Percentiles rank a stretch among this genome's conserved stretches.
These are phyloP conservation scores for Malaclemys terrapin DNA, from an alignment of 2,113 vertebrate species.

Conservation along the genomic window DNA sequence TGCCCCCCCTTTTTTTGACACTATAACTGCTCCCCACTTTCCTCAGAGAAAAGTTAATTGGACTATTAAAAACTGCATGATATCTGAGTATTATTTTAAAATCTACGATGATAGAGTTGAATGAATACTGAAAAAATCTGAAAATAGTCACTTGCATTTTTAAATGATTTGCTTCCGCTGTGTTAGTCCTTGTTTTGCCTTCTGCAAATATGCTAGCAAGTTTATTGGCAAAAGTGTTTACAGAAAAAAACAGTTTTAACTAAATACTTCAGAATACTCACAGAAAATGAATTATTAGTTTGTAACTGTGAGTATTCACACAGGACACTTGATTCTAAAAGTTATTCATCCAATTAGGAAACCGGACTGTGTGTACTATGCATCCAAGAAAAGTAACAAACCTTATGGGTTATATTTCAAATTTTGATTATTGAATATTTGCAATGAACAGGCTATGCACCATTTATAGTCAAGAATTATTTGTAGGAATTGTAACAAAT, in stretches of 20 bases:
- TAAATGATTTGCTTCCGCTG: background rate
- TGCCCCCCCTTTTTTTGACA: no score
- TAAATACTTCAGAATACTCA: background rate
- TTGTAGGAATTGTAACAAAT: background rate
- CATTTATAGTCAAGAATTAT: background rate
- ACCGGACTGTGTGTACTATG: background rate
- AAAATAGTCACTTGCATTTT: background rate
- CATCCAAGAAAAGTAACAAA: background rate
- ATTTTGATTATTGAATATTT: background rate
- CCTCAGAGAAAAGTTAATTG: background rate
- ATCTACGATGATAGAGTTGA: background rate
- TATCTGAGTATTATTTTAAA: background rate
- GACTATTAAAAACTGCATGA: accelerated
- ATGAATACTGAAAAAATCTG: background rate
- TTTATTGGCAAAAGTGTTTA: background rate
- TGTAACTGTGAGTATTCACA: background rate
- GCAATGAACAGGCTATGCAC: background rate
- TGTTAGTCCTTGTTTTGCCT: accelerated
- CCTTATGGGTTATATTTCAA: background rate
- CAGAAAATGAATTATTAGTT: background rate
- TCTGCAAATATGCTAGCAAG: background rate
- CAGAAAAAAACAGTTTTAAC: background rate
- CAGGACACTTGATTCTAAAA: background rate
- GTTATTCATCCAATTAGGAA: background rate
- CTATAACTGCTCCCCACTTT: background rate